These are phyloP conservation scores for Euphydryas editha DNA, from an alignment of 2,888 invertebrate genomes.

Conservation along the genomic window DNA sequence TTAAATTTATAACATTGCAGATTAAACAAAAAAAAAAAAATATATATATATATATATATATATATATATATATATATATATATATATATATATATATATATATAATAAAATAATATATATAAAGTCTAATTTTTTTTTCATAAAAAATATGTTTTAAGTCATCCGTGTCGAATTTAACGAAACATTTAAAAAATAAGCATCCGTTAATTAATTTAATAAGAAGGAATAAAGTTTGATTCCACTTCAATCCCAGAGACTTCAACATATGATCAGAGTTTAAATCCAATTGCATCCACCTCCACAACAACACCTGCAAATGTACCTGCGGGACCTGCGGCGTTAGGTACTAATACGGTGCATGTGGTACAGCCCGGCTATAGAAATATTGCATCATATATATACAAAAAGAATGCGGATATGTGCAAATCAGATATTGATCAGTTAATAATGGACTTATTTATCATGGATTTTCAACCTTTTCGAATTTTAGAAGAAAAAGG, in stretches of 20 bases:
- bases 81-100: too few relatives aligned
- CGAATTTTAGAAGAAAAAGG: constrained; percentile 26
- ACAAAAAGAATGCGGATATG: constrained; percentile 3
- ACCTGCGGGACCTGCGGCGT: background rate
- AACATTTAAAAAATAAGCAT: constrained; percentile 13
- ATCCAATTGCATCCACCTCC: constrained; percentile 9
- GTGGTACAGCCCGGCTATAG: background rate
- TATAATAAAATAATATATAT: too few relatives aligned
- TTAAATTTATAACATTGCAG: too few relatives aligned
- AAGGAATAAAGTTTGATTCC: background rate
- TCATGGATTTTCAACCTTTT: constrained; percentile 31
- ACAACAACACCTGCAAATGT: background rate
- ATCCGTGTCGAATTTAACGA: too few relatives aligned
- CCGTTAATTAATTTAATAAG: constrained; percentile 30
- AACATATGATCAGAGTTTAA: background rate
- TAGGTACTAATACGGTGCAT: background rate
- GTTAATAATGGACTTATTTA: constrained; percentile 25
- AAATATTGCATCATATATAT: constrained; percentile 13
- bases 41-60: too few relatives aligned
- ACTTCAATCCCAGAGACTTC: background rate
- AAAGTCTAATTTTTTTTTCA: too few relatives aligned
- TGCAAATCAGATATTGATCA: constrained; percentile 21
- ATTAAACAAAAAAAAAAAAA: too few relatives aligned
- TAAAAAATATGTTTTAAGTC: too few relatives aligned
- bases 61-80: too few relatives aligned